A percentile compares a stretch with the other conserved stretches of the same genome.
These are phyloP conservation scores for Campaea margaritaria DNA, from an alignment of 2,888 invertebrate species.

Conservation along the genomic window DNA sequence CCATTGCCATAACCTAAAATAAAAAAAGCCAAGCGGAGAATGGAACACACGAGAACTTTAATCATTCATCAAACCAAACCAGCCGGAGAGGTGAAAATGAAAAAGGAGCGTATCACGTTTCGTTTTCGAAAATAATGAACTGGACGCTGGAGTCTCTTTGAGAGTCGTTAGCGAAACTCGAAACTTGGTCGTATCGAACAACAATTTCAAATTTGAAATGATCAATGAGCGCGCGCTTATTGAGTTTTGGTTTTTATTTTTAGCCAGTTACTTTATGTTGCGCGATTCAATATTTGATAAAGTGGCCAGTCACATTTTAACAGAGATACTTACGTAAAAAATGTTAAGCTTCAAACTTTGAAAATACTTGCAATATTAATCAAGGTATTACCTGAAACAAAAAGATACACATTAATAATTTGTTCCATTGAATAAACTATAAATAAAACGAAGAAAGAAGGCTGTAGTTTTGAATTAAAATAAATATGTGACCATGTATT, in stretches of 20 bases:
- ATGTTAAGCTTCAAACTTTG: not conserved
- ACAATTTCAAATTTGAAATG: conserved; percentile 69
- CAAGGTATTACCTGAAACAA: not conserved
- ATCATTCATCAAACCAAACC: conserved; percentile 58
- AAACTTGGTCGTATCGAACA: conserved; percentile 61
- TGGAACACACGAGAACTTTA: conserved; percentile 60
- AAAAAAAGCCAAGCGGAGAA: conserved; percentile 21
- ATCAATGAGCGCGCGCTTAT: conserved; percentile 62
- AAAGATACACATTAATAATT: not conserved
- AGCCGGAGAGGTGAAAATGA: conserved; percentile 52
- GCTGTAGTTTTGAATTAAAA: no score
- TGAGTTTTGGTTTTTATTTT: conserved; percentile 45
- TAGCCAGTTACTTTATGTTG: conserved; percentile 37
- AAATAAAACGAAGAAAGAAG: no score
- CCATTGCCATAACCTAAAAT: conserved; percentile 15
- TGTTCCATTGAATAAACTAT: no score
- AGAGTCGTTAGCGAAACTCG: conserved; percentile 71
- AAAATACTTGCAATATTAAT: not conserved
- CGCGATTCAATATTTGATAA: conserved; percentile 36
- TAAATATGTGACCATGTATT: no score
- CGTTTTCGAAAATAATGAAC: conserved; percentile 80
- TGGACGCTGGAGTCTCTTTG: conserved; percentile 67
- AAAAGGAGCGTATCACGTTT: conserved; percentile 53
- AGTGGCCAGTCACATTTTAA: conserved; percentile 33
- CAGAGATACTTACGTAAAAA: not conserved